Base-by-base conservation (phyloP, 2,888 invertebrate species). In the Perizoma affinitatum region DNA sequence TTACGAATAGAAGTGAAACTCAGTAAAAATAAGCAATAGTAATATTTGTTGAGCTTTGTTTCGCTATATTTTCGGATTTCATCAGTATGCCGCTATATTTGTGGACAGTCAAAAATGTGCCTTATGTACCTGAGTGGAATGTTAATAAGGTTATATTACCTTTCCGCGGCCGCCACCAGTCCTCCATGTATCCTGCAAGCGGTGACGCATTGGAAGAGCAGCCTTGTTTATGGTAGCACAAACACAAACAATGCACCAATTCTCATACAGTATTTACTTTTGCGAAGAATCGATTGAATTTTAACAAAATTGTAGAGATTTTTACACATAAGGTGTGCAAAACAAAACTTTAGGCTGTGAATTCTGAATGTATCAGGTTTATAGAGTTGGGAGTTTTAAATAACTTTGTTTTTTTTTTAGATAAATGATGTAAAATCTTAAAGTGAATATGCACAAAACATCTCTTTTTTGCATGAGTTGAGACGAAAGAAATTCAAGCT, bases 111-210 rank as follows among this genome's bases (percentile, higher is more conserved):
- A 73, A 75, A 68, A 65, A 64, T 61, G 67, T 66, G 74, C 62
- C 70, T 65, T 65, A 64, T 61, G 67, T 66, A 75, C 62, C 70
- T 65, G 70, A 75, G 71, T 50, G 70, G 49, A 73, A 79, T 80
- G 86, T 86, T 86, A 87, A 79, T 84, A 84, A 80, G 80, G 81
- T 90, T 72, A 79, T 94, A 94, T 95, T 96, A 97, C 97, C 97
- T 98, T 97, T 97, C 90, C 97, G 95, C 90, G 97, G 97, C 94
- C 97, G 96, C 97, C 97, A 97, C 97, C 97, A 97, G 95, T 97
- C 97, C 96, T 98, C 97, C 96, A 97, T 97, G 96, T 97, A 97
- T 95, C 97, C 97, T 97, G 96, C 96, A 96, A 97, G 96, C 93
- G 96, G 95, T 93, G 96, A 96, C 95, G 97, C 96, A 95, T 94